phyloP scores from a whole-genome alignment of 2,888 invertebrate genomes.

The Andrena praecox region DNA sequence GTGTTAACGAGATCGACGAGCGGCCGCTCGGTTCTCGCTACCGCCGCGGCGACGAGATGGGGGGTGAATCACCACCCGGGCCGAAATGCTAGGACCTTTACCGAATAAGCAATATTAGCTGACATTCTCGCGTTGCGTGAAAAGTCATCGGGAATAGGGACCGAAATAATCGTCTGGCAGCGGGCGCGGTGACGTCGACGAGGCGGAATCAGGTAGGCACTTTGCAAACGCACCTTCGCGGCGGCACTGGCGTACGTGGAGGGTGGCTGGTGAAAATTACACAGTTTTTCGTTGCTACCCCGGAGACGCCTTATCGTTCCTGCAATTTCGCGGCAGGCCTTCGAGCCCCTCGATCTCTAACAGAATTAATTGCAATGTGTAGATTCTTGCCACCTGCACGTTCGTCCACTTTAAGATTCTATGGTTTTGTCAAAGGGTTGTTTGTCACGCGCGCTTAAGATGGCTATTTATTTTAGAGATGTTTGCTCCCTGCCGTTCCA shows the following conservation, averaged over 20 bases:
- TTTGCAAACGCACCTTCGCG: neutral
- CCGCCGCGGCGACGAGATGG: conserved; percentile 13
- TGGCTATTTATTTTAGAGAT: neutral
- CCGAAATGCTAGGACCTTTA: conserved; percentile 52
- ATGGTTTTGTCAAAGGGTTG: neutral
- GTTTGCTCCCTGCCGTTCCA: neutral
- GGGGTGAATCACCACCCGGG: conserved; percentile 35
- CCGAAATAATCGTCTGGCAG: conserved; percentile 5
- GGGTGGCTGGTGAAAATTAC: neutral
- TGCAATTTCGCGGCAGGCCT: too few species aligned
- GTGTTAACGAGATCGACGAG: neutral
- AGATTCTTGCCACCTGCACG: neutral
- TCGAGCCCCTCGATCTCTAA: neutral
- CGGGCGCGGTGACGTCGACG: conserved; percentile 3
- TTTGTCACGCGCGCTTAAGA: neutral
- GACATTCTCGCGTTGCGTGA: conserved; percentile 64
- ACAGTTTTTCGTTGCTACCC: neutral
- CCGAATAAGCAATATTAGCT: conserved; percentile 30
- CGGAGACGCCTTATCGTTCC: neutral
- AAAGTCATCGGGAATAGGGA: conserved; percentile 50
- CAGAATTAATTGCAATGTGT: neutral
- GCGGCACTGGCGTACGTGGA: neutral
- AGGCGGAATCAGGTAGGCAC: conserved; percentile 41
- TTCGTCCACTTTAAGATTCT: neutral
- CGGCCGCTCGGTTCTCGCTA: neutral